These are phyloP conservation scores for Muricea muricata DNA, from an alignment of 92 coral and sea anemone genomes.

Conservation along the genomic window DNA sequence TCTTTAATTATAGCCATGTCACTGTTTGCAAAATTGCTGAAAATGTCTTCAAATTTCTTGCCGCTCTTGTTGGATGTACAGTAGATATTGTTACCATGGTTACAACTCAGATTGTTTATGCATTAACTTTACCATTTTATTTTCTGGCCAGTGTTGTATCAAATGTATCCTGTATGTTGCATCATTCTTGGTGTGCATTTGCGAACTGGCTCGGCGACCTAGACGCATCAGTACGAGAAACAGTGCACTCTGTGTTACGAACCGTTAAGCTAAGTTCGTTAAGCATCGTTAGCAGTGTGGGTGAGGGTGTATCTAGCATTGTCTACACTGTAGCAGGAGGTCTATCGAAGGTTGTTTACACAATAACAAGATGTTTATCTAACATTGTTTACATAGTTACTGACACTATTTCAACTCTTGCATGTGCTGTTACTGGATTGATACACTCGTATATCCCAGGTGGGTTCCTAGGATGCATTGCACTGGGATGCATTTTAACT, in stretches of 20 bases:
- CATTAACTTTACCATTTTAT: constrained; percentile 10
- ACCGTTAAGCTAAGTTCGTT: background rate
- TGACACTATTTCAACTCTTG: background rate
- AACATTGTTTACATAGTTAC: background rate
- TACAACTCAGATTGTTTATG: background rate
- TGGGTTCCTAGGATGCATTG: constrained; percentile 12
- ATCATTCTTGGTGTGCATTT: background rate
- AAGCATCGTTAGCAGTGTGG: background rate
- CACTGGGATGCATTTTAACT: background rate
- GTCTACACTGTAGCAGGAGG: background rate
- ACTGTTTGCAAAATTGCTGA: background rate
- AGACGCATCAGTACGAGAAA: background rate
- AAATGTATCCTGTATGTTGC: background rate
- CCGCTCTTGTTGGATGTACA: background rate
- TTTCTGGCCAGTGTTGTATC: constrained; percentile 8
- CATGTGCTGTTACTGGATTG: background rate
- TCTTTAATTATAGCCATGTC: background rate
- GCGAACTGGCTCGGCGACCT: background rate
- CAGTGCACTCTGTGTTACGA: background rate
- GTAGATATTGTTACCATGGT: constrained; percentile 7
- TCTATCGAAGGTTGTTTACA: background rate
- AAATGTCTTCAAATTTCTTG: background rate
- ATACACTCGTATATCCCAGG: constrained; percentile 19
- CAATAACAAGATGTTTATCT: background rate
- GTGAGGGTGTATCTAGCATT: background rate